Evolutionary conservation across 1,140 invertebrate species (phyloP), one percentile per base, ranked within the genome.

Genomic region (Chionoecetes opilio): DNA sequence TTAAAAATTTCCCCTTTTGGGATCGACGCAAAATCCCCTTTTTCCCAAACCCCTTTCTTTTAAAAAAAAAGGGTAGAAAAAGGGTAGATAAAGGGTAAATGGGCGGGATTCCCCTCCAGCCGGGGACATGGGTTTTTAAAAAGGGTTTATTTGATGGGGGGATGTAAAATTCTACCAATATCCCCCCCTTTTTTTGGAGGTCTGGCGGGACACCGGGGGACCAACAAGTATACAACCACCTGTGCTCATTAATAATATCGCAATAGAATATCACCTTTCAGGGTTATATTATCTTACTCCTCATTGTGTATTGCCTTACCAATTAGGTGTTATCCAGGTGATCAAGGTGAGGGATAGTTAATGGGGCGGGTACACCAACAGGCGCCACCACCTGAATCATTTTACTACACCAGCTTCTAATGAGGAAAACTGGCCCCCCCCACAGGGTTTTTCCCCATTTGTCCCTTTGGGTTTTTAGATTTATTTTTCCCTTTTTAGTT

Each of bases 251-350:
- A 75, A 75, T 75, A 75, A 75, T 75, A 75, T n/a, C n/a, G 63
- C 21, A 75, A 26, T n/a, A 26, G 63, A 75, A 75, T 75, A 75
- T 75, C 63, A 75, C 63, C 63, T 75, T 75, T 75, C 63, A 1
- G 0, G 63, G 63, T 8, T 75, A 75, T 75, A 26, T 75, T 75
- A 75, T 75, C 63, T 75, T 26, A 0, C 21, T 75, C 21, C 63
- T 75, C 63, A 75, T 75, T 75, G 63, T n/a, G 63, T 75, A 75
- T 75, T 75, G 63, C n/a, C 63, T 75, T 75, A 75, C 63, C 63
- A 75, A 75, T 75, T 75, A 75, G 21, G n/a, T n/a, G 63, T 26
- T 75, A 75, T 75, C 63, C 63, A 75, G 63, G 63, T 75, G 63
- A 75, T 75, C 63, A 75, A 75, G 63, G 63, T 75, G 63, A 75